phyloP scores from a whole-genome alignment of 2,888 invertebrate species.

The Diaperis boleti region DNA sequence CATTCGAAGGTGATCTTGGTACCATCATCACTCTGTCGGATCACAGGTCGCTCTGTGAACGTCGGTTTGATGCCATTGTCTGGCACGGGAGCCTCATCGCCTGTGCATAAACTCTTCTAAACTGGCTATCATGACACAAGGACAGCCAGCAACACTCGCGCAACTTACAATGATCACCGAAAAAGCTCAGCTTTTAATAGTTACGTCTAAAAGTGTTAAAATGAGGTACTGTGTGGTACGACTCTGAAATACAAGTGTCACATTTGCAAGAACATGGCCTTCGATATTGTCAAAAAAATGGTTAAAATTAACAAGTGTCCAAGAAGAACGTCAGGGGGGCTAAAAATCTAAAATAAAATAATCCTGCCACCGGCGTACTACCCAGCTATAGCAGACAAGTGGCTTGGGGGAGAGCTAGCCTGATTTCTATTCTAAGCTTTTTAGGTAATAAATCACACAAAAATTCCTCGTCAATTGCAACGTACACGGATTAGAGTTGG shows the following conservation, averaged over 20 bases:
- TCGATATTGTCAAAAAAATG: slow-evolving; percentile 53
- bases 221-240: slow-evolving; percentile 56
- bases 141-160: slow-evolving; percentile 66
- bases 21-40: slow-evolving; percentile 96
- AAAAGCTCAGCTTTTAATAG: slow-evolving; percentile 67
- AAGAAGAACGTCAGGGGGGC: slow-evolving; percentile 53
- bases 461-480: slow-evolving; percentile 58
- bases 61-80: slow-evolving; percentile 96
- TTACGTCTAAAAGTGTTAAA: slow-evolving; percentile 60
- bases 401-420: slow-evolving; percentile 44
- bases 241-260: slow-evolving; percentile 60
- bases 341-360: slow-evolving; percentile 55
- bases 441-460: slow-evolving; percentile 61
- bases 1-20: slow-evolving; percentile 97
- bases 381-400: slow-evolving; percentile 45
- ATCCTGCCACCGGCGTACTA: slow-evolving; percentile 51
- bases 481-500: slow-evolving; percentile 65
- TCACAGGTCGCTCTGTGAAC: slow-evolving; percentile 97
- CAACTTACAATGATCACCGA: slow-evolving; percentile 65
- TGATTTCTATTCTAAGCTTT: slow-evolving; percentile 61
- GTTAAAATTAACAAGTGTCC: slow-evolving; percentile 53
- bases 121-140: slow-evolving; percentile 62
- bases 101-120: slow-evolving; percentile 70
- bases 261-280: slow-evolving; percentile 67
- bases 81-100: slow-evolving; percentile 95